Evolutionary conservation across 1,140 invertebrate species (phyloP).

Genomic region (Neodiprion virginianus): DNA sequence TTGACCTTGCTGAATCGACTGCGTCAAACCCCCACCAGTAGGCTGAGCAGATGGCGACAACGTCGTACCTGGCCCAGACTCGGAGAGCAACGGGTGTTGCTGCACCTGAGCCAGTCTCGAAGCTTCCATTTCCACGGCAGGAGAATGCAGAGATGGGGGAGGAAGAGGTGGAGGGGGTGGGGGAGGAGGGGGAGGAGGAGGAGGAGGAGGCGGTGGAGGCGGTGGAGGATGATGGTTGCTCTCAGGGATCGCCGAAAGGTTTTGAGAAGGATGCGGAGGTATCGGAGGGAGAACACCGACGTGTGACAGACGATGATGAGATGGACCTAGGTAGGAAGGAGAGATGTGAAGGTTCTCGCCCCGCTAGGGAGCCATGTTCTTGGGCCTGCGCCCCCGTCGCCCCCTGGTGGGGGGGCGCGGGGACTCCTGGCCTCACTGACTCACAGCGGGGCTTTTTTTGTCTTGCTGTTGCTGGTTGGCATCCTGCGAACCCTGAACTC

Average conservation of each 20-base stretch:
- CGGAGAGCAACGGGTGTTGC: slow-evolving; percentile 37
- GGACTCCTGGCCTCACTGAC: slow-evolving; percentile 71
- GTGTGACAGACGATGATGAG: slow-evolving; percentile 34
- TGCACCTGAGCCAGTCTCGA: slow-evolving; percentile 40
- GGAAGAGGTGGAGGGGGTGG: slow-evolving; percentile 22
- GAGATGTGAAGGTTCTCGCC: slow-evolving; percentile 59
- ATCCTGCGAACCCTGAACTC: slow-evolving; percentile 67
- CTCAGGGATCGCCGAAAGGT: slow-evolving; percentile 26
- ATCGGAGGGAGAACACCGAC: slow-evolving; percentile 43
- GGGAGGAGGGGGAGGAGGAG: slow-evolving; percentile 24
- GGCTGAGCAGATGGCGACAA: slow-evolving; percentile 37
- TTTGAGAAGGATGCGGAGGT: slow-evolving; percentile 35
- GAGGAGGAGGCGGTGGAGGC: slow-evolving; percentile 18
- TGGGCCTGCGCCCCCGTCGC: slow-evolving; percentile 64
- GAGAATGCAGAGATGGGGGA: slow-evolving; percentile 33
- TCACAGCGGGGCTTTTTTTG: slow-evolving; percentile 82
- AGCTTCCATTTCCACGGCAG: slow-evolving; percentile 40
- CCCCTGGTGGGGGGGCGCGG: slow-evolving; percentile 62
- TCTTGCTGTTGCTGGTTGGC: slow-evolving; percentile 74
- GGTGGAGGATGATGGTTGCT: slow-evolving; percentile 30
- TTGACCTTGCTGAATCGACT: slow-evolving; percentile 46
- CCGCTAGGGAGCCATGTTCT: slow-evolving; percentile 63
- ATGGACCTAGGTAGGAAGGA: slow-evolving; percentile 48
- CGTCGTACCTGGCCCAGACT: slow-evolving; percentile 35
- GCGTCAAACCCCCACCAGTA: slow-evolving; percentile 47